Base-by-base conservation (phyloP, 2,888 invertebrate species). In the Emmelina monodactyla region DNA sequence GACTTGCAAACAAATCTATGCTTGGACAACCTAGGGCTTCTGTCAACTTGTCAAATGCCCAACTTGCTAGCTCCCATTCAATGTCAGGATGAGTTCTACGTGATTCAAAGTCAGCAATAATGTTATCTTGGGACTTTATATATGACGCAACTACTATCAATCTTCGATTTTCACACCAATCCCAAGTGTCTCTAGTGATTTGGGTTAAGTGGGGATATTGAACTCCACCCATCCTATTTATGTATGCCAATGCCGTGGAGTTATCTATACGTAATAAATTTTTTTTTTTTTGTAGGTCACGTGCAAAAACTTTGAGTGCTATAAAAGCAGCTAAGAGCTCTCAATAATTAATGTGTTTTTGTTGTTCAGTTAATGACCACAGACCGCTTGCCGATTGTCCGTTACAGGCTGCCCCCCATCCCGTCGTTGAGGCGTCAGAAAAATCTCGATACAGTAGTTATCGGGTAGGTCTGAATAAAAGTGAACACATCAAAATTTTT, bases 71-170 rank as follows among this genome's bases (percentile, higher is more conserved):
- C 14, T 39, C 38, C 35, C 37, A 38, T 29, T 40, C 39, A 15
- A 22, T 38, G 14, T 42, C 40, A 9, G 25, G 13, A 14, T 31
- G 33, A 7, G 6, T 22, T 2, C 22, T 19, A 9, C 43, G 11
- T n/a, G 43, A 44, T 30, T 44, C 40, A 2, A 12, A n/a, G 22
- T 43, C 43, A 6, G 44, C 42, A 7, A 35, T 32, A 11, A 9
- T 22, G 36, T 44, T 47, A 9, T 47, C 44, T n/a, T n/a, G 15
- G 2, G 41, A 39, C 11, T 38, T 38, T n/a, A 47, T 45, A 25
- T 46, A 46, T 2, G 40, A 40, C 3, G 42, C 45, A 36, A 35
- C 38, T 4, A 45, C 15, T 30, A 31, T 33, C 2, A 44, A 22
- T 10, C 36, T 39, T 22, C 37, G 14, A 9, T 28, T 11, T 38